Evolutionary conservation across 2,113 vertebrate species (phyloP), one percentile per base, ranked within the genome.

Genomic region (Sinocyclocheilus maitianheensis): DNA sequence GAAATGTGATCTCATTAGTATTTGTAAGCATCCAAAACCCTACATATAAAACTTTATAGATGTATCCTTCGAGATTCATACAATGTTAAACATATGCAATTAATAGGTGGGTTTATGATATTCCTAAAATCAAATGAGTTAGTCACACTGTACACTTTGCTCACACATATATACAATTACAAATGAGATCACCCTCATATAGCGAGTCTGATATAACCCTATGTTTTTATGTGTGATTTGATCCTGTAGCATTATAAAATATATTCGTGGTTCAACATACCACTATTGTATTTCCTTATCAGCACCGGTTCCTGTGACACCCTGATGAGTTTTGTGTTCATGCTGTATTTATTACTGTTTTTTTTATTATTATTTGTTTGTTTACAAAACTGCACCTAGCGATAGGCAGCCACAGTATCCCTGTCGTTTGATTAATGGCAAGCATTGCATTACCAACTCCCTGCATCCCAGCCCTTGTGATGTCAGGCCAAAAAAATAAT

Each of bases 341-440:
- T 10, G 81, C 86, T 88, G 88, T 91, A 88, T 89, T 92, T 85
- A 89, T 90, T 86, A 90, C 81, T 83, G 55, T 76, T 86, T 24
- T 10, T 26, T 34, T 53, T 34, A 62, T 88, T 91, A 34, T 86
- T 87, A 77, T 91, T 88, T 90, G 84, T 92, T 92, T 93, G 91
- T 93, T 90, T 91, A 89, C 58, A 72, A 77, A 53, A 65, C 84
- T 89, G 89, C 88, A 86, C 87, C 88, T 84, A 79, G 87, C 81
- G 90, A 94, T 90, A 89, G 79, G 48, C 87, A 91, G 85, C 89
- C 18, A 85, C 89, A 87, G 90, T 90, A 91, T 89, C 90, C 89
- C 90, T 89, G 91, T 86, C 83, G 84, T 93, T 93, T 95, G 91
- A 94, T 92, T 91, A 93, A 94, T 94, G 92, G 92, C 90, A 87